A percentile compares a stretch with the other conserved stretches of the same genome.
These are phyloP conservation scores for Charadrius vociferus DNA, from an alignment of 2,113 vertebrate species.

Conservation along the genomic window DNA sequence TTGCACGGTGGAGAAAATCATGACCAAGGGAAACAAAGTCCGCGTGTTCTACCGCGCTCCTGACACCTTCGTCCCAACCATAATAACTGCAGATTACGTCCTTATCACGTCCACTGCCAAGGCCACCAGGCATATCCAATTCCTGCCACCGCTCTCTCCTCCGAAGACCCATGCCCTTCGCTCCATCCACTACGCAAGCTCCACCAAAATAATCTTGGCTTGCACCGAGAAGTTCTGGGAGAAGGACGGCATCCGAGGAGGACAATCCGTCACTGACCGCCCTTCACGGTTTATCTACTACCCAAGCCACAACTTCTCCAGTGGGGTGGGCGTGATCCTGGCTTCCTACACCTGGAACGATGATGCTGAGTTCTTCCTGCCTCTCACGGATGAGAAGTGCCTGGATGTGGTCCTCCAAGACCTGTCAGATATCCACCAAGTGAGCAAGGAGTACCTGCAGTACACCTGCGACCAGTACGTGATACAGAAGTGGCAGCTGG, in stretches of 20 bases:
- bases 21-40: background rate
- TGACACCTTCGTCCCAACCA: accelerated
- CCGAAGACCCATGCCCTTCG: constrained; percentile 78
- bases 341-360: constrained; percentile 84
- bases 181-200: constrained; percentile 77
- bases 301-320: constrained; percentile 81
- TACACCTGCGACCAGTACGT: constrained; percentile 57
- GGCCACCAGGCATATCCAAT: constrained; percentile 78
- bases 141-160: constrained; percentile 73
- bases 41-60: background rate
- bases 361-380: constrained; percentile 77
- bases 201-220: constrained; percentile 81
- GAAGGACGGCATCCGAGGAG: constrained; percentile 75
- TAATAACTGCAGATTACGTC: constrained; percentile 51
- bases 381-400: constrained; percentile 51
- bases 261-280: constrained; percentile 78
- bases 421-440: constrained; percentile 77
- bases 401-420: constrained; percentile 73
- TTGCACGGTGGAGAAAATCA: background rate
- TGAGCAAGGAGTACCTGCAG: constrained; percentile 43
- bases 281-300: constrained; percentile 85
- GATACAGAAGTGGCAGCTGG: constrained; percentile 83
- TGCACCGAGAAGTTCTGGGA: constrained; percentile 85
- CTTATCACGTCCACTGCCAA: constrained; percentile 79
- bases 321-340: constrained; percentile 65